phyloP scores from a whole-genome alignment of 2,888 invertebrate genomes.

The Cephus pygmeus region DNA sequence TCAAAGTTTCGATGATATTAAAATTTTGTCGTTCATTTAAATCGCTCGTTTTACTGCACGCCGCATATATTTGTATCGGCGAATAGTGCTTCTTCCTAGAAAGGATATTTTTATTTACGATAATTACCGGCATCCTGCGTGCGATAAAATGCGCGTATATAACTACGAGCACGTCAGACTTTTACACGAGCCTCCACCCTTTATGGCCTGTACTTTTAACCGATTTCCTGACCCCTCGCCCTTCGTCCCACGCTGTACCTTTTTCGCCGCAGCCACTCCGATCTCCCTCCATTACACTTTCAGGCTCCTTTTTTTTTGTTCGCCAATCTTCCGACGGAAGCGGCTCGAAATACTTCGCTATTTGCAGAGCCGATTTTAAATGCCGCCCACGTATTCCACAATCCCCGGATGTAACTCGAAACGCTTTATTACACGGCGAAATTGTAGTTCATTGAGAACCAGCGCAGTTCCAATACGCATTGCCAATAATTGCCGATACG shows the following conservation, averaged over 20 bases:
- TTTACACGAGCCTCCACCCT: not conserved
- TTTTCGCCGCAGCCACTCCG: conserved; percentile 7
- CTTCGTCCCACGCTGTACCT: conserved; percentile 13
- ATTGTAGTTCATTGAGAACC: too few species aligned
- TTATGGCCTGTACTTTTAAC: conserved; percentile 19
- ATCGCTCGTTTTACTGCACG: too few species aligned
- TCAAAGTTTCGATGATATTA: too few species aligned
- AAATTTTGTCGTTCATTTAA: too few species aligned
- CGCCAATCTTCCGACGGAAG: conserved; percentile 1
- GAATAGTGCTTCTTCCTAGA: not conserved
- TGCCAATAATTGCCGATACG: too few species aligned
- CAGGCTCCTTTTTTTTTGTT: conserved; percentile 15
- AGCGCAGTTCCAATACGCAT: too few species aligned
- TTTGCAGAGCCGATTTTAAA: conserved; percentile 30
- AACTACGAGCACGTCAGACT: not conserved
- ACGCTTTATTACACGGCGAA: too few species aligned
- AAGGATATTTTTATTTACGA: conserved; percentile 20
- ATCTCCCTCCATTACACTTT: conserved; percentile 1
- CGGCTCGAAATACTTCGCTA: conserved; percentile 32
- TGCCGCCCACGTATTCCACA: too few species aligned
- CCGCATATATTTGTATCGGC: too few species aligned
- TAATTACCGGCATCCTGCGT: conserved; percentile 18
- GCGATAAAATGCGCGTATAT: not conserved
- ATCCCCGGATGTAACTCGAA: too few species aligned
- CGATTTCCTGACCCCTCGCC: conserved; percentile 15